Percentiles rank a stretch among this genome's conserved stretches.
Conservation (phyloP, 2,888 invertebrate genomes). For the Hermaeophaga mercurialis region DNA sequence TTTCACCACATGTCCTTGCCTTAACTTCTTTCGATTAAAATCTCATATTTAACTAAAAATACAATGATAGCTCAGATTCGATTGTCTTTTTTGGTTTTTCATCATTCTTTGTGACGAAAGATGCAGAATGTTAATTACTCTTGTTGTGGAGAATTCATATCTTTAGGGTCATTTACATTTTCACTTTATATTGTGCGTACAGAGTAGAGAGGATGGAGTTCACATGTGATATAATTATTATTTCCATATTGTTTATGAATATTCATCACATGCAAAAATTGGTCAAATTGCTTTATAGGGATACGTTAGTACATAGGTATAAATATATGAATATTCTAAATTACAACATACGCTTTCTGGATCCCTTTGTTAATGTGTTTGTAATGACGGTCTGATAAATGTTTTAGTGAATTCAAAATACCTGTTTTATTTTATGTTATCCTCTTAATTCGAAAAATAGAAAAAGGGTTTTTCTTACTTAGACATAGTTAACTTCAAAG, state of each 20-base stretch:
- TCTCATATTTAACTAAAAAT: not conserved
- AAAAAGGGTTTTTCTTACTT: too few relatives aligned
- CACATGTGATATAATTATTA: slow-evolving; percentile 11
- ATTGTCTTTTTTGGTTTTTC: slow-evolving; percentile 1
- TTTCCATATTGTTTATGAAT: slow-evolving; percentile 13
- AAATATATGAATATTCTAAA: too few relatives aligned
- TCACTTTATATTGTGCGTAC: slow-evolving; percentile 9
- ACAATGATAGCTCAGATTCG: not conserved
- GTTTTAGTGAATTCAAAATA: too few relatives aligned
- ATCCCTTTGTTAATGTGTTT: too few relatives aligned
- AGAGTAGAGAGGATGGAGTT: not conserved
- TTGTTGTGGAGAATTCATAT: slow-evolving; percentile 1
- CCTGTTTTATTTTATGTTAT: too few relatives aligned
- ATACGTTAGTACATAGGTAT: too few relatives aligned
- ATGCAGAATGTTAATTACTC: not conserved
- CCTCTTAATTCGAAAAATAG: too few relatives aligned
- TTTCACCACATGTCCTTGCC: too few relatives aligned
- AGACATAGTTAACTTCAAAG: too few relatives aligned
- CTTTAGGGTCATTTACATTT: slow-evolving; percentile 1
- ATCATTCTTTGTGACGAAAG: slow-evolving; percentile 2
- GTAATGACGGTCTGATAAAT: too few relatives aligned
- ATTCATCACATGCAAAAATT: slow-evolving; percentile 11
- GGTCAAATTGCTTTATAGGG: not conserved
- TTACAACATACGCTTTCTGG: too few relatives aligned
- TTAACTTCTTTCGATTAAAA: too few relatives aligned